These are phyloP conservation scores for Trachurus trachurus DNA, from an alignment of 2,797 vertebrate genomes.

Conservation along the genomic window DNA sequence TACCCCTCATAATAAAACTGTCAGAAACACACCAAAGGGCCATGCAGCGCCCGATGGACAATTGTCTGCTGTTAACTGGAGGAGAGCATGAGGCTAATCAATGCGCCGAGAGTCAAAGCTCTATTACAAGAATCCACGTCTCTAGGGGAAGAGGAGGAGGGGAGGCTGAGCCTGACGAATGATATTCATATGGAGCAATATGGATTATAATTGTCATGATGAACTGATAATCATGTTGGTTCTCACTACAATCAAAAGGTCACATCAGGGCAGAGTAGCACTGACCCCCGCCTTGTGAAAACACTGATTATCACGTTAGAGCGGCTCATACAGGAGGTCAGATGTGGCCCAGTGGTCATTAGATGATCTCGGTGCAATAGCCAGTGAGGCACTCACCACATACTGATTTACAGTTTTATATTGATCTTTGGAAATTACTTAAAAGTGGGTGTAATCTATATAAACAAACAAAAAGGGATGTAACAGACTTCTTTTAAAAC, in stretches of 20 bases:
- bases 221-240: slow-evolving; percentile 73
- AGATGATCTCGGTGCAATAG: slow-evolving; percentile 82
- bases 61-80: slow-evolving; percentile 66
- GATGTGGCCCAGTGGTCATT: slow-evolving; percentile 87
- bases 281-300: slow-evolving; percentile 67
- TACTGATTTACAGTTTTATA: slow-evolving; percentile 64
- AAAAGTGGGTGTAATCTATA: slow-evolving; percentile 51
- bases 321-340: slow-evolving; percentile 66
- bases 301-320: slow-evolving; percentile 55
- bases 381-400: slow-evolving; percentile 26
- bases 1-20: slow-evolving; percentile 83
- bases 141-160: slow-evolving; percentile 11
- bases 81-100: slow-evolving; percentile 74
- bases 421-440: slow-evolving; percentile 38
- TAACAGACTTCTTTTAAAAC: slow-evolving; percentile 57
- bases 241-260: slow-evolving; percentile 66
- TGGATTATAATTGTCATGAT: slow-evolving; percentile 80
- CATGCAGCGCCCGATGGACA: slow-evolving; percentile 65
- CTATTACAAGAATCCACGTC: slow-evolving; percentile 54
- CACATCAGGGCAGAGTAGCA: slow-evolving; percentile 63
- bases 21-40: slow-evolving; percentile 75
- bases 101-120: slow-evolving; percentile 73
- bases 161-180: slow-evolving; percentile 56
- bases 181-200: slow-evolving; percentile 79
- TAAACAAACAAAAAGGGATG: slow-evolving; percentile 55